Conservation (phyloP, 2,888 invertebrate genomes). For the Drosophila phalerata region DNA sequence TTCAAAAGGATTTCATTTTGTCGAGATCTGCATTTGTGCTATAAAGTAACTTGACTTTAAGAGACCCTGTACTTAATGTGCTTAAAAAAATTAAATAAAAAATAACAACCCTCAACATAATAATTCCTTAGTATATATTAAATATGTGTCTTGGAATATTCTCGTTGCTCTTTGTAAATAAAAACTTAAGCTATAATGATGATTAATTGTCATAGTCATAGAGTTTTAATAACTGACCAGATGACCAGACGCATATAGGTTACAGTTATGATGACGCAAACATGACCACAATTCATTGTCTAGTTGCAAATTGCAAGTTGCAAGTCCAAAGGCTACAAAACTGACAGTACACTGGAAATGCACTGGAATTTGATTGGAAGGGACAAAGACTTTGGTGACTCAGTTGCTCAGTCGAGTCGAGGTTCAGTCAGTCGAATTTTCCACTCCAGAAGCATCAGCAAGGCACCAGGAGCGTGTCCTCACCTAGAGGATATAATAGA, state of each 20-base stretch:
- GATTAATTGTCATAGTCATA: slow-evolving; percentile 2
- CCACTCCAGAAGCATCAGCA: slow-evolving; percentile 44
- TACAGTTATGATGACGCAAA: slow-evolving; percentile 41
- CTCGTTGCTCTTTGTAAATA: too few species aligned
- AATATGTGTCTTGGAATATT: too few species aligned
- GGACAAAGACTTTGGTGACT: slow-evolving; percentile 33
- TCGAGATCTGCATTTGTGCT: background rate
- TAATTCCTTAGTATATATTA: too few species aligned
- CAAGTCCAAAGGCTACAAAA: slow-evolving; percentile 14
- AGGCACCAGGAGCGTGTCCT: slow-evolving; percentile 19
- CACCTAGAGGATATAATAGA: slow-evolving; percentile 13
- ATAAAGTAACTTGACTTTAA: background rate
- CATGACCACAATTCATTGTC: slow-evolving; percentile 20
- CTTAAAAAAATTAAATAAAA: background rate
- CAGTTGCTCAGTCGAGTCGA: slow-evolving; percentile 29
- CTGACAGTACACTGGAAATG: slow-evolving; percentile 43
- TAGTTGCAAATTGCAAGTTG: background rate
- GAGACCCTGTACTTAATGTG: background rate
- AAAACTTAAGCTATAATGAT: background rate
- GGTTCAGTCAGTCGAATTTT: slow-evolving; percentile 57
- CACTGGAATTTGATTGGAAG: slow-evolving; percentile 49
- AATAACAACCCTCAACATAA: background rate
- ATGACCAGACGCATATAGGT: slow-evolving; percentile 19
- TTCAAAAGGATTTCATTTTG: slow-evolving; percentile 35
- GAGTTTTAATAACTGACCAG: slow-evolving; percentile 1